phyloP scores from a whole-genome alignment of 2,113 vertebrate species.

The Talpa occidentalis region DNA sequence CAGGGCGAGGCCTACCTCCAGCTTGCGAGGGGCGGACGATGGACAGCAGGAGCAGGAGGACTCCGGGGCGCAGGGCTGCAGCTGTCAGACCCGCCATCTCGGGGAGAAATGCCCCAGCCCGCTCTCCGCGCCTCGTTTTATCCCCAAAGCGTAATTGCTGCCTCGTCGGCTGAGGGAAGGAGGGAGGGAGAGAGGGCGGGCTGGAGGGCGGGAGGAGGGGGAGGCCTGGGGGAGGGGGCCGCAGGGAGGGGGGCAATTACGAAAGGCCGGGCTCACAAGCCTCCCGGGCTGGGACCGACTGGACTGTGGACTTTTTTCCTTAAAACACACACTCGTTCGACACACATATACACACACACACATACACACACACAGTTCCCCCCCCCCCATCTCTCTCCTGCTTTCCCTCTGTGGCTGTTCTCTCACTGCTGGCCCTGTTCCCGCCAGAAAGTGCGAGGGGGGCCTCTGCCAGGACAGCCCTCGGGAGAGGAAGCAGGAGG shows the following conservation, averaged over 20 bases:
- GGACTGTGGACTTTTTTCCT: constrained; percentile 84
- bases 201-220: constrained; percentile 70
- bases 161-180: constrained; percentile 86
- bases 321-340: constrained; percentile 2
- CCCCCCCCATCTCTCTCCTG: constrained; percentile 81
- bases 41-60: constrained; percentile 87
- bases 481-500: constrained; percentile 76
- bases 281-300: constrained; percentile 87
- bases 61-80: constrained; percentile 89
- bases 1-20: constrained; percentile 92
- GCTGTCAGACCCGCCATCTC: constrained; percentile 94
- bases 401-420: constrained; percentile 83
- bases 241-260: constrained; percentile 90
- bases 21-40: constrained; percentile 91
- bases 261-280: constrained; percentile 86
- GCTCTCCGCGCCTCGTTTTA: constrained; percentile 94
- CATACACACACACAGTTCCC: neutral
- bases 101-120: constrained; percentile 92
- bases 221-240: constrained; percentile 77
- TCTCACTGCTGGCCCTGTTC: constrained; percentile 86
- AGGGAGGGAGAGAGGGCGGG: constrained; percentile 82
- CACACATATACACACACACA: neutral
- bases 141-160: constrained; percentile 94
- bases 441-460: constrained; percentile 77
- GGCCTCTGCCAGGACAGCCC: constrained; percentile 77